Evolutionary conservation across 1,140 invertebrate genomes (phyloP), one percentile per base, ranked within the genome.

Genomic region (Microplitis mediator): DNA sequence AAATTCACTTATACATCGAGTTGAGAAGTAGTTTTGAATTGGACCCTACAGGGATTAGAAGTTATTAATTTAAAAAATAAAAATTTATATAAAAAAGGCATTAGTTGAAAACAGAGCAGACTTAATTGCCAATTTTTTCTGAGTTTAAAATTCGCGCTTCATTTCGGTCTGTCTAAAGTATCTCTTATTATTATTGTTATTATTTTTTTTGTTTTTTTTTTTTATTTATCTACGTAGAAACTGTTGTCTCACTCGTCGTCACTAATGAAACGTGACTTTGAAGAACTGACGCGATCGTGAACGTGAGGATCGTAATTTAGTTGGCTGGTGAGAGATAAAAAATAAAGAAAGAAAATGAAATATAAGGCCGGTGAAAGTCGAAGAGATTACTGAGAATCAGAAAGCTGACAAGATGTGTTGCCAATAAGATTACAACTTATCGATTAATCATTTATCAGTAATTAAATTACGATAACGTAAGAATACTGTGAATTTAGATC

Each of bases 21-120:
- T 66, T 62, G 62, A 52, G 62, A 72, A 72, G 70, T 72, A 60
- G 70, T 72, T 72, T 65, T 72, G 16, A 64, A 65, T 31, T 64
- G 62, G 62, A 58, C 63, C 34, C 61, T 5, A 16, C 31, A 6
- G 70, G 32, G 54, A 34, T 63, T 34, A 51, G 32, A 58, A 58
- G 51, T 72, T 72, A 72, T 72, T 58, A 72, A 72, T 72, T 72
- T 32, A 51, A 32, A 4, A 61, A 70, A n/a, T 32, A 34, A 50
- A 50, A 45, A 14, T n/a, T n/a, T 8, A 14, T 14, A 60, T 39
- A 8, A 60, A 39, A 39, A 45, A 32, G 31, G 9, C 32, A 62
- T 13, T 16, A 54, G 50, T 9, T 9, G 4, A 14, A 2, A 45
- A 65, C 4, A 50, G 36, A 65, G 36, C 6, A 39, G 11, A 16